Evolutionary conservation across 1,140 invertebrate genomes (phyloP), one percentile per base, ranked within the genome.

Genomic region (Orchestia grillus): DNA sequence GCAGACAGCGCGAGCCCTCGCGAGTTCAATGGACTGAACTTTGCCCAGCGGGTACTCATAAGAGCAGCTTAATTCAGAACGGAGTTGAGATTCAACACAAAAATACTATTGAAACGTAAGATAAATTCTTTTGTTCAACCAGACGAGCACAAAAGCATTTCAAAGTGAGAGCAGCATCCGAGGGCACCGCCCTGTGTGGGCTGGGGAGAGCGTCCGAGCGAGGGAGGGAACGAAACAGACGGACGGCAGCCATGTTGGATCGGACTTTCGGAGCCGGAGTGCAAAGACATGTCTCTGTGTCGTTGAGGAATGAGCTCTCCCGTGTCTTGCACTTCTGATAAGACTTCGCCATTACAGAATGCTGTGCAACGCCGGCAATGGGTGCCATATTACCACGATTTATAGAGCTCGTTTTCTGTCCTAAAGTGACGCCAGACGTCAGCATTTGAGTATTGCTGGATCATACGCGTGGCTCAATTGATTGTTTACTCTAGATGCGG

Each of bases 261-360:
- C 43, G 92, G 92, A 45, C 92, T 94, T 94, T 94, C 19, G 44
- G 92, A 94, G 44, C 41, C 92, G 92, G 40, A 94, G 92, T 94
- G 92, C 92, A 94, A 94, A 94, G 92, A 94, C 92, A 94, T 94
- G 92, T 94, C 92, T 94, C 44, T 44, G 92, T 94, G 92, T 94
- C 92, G 92, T 94, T 94, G 92, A 94, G 92, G 92, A 94, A 94
- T 94, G 92, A 94, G 92, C 92, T 44, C 44, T 45, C 43, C 44
- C 92, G 92, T 94, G 92, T 94, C 92, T 94, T 94, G 92, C 92
- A 94, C 92, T 94, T 94, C 92, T 47, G 92, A 94, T 94, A 94
- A 47, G 92, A 94, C 92, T 94, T 94, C 41, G 92, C 92, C 92
- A 94, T 94, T 94, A 94, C 92, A 45, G 92, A 94, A 94, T 94